These are phyloP conservation scores for Colaptes auratus DNA, from an alignment of 2,113 vertebrate genomes.

Conservation along the genomic window DNA sequence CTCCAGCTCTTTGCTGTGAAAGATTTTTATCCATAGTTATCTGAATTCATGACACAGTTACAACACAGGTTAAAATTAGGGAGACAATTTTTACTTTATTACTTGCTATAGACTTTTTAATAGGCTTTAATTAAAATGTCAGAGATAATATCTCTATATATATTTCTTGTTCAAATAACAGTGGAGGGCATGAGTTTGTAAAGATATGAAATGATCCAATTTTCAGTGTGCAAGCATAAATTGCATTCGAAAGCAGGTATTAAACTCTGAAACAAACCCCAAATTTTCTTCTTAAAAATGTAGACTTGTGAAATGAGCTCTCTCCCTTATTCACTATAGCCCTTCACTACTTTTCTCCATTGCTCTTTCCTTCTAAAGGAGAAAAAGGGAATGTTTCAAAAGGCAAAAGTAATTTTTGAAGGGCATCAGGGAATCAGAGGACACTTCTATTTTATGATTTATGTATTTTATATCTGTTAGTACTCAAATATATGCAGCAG, in stretches of 20 bases:
- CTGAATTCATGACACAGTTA: background rate
- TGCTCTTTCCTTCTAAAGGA: background rate
- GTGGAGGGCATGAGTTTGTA: background rate
- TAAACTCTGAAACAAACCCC: background rate
- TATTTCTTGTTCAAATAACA: background rate
- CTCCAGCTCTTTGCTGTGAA: background rate
- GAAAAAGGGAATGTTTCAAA: background rate
- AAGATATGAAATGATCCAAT: background rate
- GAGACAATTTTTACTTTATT: background rate
- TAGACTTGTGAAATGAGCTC: background rate
- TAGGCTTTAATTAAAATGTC: slow-evolving; percentile 44
- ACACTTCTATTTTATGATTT: background rate
- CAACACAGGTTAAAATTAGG: slow-evolving; percentile 1
- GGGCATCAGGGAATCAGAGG: background rate
- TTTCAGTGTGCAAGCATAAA: background rate
- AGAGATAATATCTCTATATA: background rate
- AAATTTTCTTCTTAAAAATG: background rate
- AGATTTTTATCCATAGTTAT: background rate
- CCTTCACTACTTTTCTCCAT: background rate
- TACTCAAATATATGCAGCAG: background rate
- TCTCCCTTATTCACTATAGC: background rate
- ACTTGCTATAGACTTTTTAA: background rate
- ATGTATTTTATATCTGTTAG: too few relatives aligned
- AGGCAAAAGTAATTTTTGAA: background rate
- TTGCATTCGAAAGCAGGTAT: background rate